These are phyloP conservation scores for Callyntrura sp. DNA, from an alignment of 2,888 invertebrate genomes.

Conservation along the genomic window DNA sequence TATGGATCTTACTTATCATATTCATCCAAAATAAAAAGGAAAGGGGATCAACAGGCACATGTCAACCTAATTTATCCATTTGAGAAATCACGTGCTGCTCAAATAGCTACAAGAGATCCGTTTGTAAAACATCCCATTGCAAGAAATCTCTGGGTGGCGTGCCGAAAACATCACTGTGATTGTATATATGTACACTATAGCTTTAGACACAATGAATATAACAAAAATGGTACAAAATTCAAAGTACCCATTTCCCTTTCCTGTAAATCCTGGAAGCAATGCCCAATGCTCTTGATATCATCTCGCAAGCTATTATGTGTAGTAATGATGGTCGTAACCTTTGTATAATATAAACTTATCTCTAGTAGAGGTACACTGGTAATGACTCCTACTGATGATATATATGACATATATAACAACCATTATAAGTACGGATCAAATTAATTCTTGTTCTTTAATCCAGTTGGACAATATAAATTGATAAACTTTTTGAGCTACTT, in stretches of 20 bases:
- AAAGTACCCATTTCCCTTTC: no score
- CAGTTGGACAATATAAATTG: constrained; percentile 9
- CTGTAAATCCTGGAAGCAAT: no score
- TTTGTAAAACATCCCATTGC: constrained; percentile 5
- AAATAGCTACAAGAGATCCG: constrained; percentile 11
- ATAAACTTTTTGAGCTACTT: background rate
- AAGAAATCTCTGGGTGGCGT: constrained; percentile 1
- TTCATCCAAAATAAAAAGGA: constrained; percentile 16
- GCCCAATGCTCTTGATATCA: no score
- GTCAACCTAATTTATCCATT: constrained; percentile 63
- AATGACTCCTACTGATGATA: background rate
- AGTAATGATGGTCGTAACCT: no score
- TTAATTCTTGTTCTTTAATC: constrained; percentile 2
- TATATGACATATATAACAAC: background rate
- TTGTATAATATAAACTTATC: no score
- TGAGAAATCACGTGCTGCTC: constrained; percentile 41
- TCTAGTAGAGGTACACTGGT: no score
- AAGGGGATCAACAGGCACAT: constrained; percentile 76
- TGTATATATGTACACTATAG: background rate
- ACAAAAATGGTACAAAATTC: background rate
- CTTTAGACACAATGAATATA: no score
- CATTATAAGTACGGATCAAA: background rate
- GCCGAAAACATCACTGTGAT: background rate
- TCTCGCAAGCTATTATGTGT: no score
- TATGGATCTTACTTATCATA: constrained; percentile 61